These are phyloP conservation scores for Caenorhabditis becei DNA, from an alignment of 2,888 invertebrate genomes.

Conservation along the genomic window DNA sequence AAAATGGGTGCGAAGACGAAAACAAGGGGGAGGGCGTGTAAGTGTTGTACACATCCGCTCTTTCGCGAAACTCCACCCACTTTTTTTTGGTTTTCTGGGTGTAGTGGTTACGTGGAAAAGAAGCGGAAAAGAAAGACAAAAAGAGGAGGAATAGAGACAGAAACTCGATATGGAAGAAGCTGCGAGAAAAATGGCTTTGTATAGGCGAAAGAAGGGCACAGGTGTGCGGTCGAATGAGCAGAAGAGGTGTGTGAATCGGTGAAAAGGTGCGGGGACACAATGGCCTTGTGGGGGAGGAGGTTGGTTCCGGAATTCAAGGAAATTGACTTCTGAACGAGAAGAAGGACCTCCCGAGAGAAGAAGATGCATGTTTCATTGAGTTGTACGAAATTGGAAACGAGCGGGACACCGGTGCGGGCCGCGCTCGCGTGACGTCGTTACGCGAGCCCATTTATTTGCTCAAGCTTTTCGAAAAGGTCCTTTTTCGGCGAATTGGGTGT, in stretches of 20 bases:
- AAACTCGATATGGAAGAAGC: too few relatives aligned
- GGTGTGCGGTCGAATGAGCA: slow-evolving; percentile 49
- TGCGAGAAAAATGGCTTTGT: slow-evolving; percentile 9
- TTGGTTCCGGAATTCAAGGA: slow-evolving; percentile 15
- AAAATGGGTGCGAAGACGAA: background rate
- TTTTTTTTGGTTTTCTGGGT: slow-evolving; percentile 24
- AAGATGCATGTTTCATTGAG: background rate
- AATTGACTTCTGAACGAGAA: slow-evolving; percentile 11
- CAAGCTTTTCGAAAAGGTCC: background rate
- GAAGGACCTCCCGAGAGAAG: slow-evolving; percentile 8
- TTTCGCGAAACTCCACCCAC: slow-evolving; percentile 35
- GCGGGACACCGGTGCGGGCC: background rate
- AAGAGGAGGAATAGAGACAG: slow-evolving; percentile 11
- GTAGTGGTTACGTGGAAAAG: slow-evolving; percentile 15
- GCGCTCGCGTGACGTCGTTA: slow-evolving; percentile 23
- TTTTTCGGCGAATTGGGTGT: background rate
- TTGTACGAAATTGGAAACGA: slow-evolving; percentile 11
- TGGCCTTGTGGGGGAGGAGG: slow-evolving; percentile 11
- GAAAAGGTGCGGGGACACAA: slow-evolving; percentile 22
- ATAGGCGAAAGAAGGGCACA: slow-evolving; percentile 15
- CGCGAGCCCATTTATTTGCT: background rate
- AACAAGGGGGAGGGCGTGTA: background rate
- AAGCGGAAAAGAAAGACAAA: slow-evolving; percentile 1
- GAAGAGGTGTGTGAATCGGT: slow-evolving; percentile 32
- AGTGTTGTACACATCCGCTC: slow-evolving; percentile 31